Conservation (phyloP, 2,113 vertebrate species). For the Cephalopterus ornatus region DNA sequence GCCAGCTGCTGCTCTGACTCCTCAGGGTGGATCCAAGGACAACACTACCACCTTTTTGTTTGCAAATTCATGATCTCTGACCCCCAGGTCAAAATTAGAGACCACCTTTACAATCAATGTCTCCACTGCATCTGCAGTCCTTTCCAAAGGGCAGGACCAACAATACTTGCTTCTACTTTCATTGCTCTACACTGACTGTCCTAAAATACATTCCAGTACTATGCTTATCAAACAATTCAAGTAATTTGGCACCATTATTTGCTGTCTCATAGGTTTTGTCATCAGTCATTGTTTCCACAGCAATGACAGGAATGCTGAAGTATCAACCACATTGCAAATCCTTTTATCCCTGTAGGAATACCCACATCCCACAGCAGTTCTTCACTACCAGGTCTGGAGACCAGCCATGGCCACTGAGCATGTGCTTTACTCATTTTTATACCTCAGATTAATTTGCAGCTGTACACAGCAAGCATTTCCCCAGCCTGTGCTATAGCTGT, state of each 20-base stretch:
- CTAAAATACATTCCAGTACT: not conserved
- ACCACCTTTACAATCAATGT: not conserved
- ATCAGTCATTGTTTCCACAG: not conserved
- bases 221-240: not conserved
- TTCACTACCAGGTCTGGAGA: not conserved
- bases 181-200: not conserved
- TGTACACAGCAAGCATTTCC: not conserved
- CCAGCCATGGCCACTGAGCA: not conserved
- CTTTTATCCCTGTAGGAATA: not conserved
- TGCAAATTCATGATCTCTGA: not conserved
- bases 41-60: rapidly evolving
- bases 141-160: not conserved
- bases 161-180: not conserved
- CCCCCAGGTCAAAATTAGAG: not conserved
- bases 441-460: not conserved
- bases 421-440: not conserved
- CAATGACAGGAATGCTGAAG: not conserved
- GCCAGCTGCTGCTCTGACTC: not conserved
- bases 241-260: not conserved
- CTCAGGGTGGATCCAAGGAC: not conserved
- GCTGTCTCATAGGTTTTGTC: not conserved
- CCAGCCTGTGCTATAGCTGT: not conserved
- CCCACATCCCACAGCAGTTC: not conserved
- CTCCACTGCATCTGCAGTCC: not conserved
- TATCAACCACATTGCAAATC: not conserved